Conservation (phyloP, 2,797 vertebrate genomes). For the Eospalax fontanierii region DNA sequence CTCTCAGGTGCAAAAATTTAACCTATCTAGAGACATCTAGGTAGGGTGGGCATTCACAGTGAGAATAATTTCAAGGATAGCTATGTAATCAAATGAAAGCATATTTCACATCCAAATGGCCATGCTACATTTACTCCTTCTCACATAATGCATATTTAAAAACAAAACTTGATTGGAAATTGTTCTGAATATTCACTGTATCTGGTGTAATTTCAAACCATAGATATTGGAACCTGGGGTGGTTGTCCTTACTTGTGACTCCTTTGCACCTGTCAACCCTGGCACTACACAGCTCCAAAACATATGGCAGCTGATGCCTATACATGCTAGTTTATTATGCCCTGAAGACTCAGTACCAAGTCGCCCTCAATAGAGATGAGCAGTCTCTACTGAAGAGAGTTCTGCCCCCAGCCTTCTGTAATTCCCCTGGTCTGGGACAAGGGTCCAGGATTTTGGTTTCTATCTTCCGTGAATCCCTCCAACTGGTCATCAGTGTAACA, state of each 20-base stretch:
- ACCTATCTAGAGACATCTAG: constrained; percentile 64
- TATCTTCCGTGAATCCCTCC: neutral
- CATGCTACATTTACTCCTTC: constrained; percentile 17
- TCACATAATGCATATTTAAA: constrained; percentile 8
- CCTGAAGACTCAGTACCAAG: constrained; percentile 37
- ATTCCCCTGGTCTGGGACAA: neutral
- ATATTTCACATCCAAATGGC: constrained; percentile 11
- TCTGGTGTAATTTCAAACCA: neutral
- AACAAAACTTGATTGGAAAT: neutral
- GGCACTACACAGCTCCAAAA: neutral
- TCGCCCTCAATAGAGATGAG: neutral
- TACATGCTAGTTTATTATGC: neutral
- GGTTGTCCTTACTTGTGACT: neutral
- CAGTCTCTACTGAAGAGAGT: no score
- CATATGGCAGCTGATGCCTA: neutral
- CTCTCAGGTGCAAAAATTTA: constrained; percentile 68
- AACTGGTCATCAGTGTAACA: neutral
- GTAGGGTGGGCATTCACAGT: constrained; percentile 52
- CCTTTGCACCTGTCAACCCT: neutral
- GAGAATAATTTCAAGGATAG: constrained; percentile 20
- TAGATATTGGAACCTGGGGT: neutral
- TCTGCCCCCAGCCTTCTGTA: neutral
- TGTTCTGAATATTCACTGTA: neutral
- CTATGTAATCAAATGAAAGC: neutral
- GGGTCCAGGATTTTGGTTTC: constrained; percentile 40